Percentiles rank a stretch among this genome's conserved stretches.
Conservation (phyloP, 2,113 vertebrate genomes). For the Butorides virescens region DNA sequence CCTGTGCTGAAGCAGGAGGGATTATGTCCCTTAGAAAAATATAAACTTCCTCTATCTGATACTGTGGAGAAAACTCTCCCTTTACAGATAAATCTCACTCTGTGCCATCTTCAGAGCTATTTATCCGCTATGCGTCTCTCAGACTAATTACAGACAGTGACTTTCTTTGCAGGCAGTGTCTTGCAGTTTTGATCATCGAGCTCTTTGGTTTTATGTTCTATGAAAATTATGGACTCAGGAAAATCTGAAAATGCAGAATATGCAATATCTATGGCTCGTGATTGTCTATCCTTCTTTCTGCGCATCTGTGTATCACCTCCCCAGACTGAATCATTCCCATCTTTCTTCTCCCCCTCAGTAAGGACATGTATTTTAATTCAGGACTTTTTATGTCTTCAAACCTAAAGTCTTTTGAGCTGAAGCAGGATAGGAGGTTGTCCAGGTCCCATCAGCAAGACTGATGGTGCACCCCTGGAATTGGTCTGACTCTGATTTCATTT, state of each 20-base stretch:
- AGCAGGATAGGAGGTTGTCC: neutral
- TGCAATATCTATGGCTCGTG: neutral
- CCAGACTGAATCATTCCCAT: neutral
- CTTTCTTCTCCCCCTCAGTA: neutral
- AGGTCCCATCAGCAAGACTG: neutral
- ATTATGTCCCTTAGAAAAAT: conserved; percentile 5
- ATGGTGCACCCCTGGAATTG: neutral
- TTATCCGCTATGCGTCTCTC: neutral
- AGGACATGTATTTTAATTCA: neutral
- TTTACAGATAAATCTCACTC: neutral
- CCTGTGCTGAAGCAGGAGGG: neutral
- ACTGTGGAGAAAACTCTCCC: neutral
- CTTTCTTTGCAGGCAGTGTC: neutral
- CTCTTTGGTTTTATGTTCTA: neutral
- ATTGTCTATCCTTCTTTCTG: neutral
- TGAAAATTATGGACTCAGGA: neutral
- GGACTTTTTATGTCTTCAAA: neutral
- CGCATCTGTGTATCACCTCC: neutral
- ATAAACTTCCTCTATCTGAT: neutral
- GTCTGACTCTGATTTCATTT: neutral
- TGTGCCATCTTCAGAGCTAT: neutral
- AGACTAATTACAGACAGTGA: neutral
- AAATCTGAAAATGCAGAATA: neutral
- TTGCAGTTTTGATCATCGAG: neutral
- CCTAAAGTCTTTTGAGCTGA: neutral